These are phyloP conservation scores for Pelodiscus sinensis DNA, from an alignment of 2,113 vertebrate genomes.

Conservation along the genomic window DNA sequence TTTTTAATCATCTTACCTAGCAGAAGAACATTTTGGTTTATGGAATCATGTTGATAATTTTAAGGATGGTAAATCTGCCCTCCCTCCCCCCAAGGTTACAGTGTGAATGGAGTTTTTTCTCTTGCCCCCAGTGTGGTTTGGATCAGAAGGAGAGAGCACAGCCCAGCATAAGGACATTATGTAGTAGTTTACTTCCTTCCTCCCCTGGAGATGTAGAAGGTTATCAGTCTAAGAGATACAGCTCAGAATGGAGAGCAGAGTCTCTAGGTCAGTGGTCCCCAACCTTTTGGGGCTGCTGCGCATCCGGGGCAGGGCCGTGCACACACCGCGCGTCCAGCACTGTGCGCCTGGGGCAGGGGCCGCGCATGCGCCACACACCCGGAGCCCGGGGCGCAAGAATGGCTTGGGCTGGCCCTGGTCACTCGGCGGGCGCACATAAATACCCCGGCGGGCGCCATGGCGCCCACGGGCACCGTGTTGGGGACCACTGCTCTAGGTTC, in stretches of 20 bases:
- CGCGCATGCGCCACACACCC: too few species aligned
- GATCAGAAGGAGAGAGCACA: neutral
- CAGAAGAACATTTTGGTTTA: neutral
- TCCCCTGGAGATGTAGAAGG: neutral
- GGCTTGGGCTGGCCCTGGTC: too few species aligned
- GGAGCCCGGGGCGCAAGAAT: too few species aligned
- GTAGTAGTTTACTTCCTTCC: too few species aligned
- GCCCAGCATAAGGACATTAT: neutral
- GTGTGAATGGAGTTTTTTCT: neutral
- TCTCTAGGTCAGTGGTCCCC: too few species aligned
- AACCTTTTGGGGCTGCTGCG: too few species aligned
- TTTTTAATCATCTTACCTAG: neutral
- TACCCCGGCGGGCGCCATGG: too few species aligned
- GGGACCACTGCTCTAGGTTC: neutral
- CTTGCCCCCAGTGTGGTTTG: fast-evolving
- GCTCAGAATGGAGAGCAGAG: neutral
- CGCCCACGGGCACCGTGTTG: too few species aligned
- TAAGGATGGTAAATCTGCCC: neutral
- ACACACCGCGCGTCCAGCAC: too few species aligned
- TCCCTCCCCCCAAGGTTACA: neutral
- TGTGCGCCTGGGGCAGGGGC: too few species aligned
- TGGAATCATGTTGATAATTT: neutral
- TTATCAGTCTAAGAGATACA: neutral
- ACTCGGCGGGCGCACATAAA: too few species aligned
- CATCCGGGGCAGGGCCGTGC: too few species aligned